Evolutionary conservation across 2,888 invertebrate species (phyloP).

Genomic region (Thera obeliscata): DNA sequence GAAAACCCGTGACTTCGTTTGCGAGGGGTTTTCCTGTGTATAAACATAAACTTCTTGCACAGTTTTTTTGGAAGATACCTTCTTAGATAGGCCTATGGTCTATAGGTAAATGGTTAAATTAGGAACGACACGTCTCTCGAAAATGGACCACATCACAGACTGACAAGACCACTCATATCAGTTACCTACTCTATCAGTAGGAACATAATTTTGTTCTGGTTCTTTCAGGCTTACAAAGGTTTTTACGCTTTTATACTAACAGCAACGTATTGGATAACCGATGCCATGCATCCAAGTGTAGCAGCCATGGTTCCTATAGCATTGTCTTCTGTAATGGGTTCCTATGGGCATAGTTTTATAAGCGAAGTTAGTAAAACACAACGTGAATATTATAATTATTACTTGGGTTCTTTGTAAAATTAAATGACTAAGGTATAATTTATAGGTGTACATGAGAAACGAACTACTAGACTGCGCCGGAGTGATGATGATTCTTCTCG

Average conservation of each 20-base stretch:
- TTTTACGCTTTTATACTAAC: conserved; percentile 65
- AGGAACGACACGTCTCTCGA: no score
- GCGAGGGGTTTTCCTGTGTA: no score
- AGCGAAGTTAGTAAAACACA: conserved; percentile 50
- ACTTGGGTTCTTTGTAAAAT: neutral
- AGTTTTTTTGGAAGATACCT: no score
- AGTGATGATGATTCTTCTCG: conserved; percentile 61
- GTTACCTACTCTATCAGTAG: no score
- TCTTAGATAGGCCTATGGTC: no score
- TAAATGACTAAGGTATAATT: conserved; percentile 12
- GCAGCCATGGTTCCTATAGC: conserved; percentile 59
- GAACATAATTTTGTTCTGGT: neutral
- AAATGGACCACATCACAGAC: neutral
- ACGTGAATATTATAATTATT: neutral
- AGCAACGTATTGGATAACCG: conserved; percentile 57
- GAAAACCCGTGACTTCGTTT: no score
- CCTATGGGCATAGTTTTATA: conserved; percentile 44
- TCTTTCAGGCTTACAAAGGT: conserved; percentile 52
- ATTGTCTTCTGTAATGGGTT: conserved; percentile 51
- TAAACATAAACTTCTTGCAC: no score
- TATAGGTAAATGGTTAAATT: no score
- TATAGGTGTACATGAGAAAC: conserved; percentile 59
- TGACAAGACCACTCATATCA: no score
- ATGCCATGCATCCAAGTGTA: conserved; percentile 61
- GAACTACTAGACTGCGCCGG: conserved; percentile 61